Evolutionary conservation across 2,113 vertebrate genomes (phyloP).

Genomic region (Neotoma lepida): DNA sequence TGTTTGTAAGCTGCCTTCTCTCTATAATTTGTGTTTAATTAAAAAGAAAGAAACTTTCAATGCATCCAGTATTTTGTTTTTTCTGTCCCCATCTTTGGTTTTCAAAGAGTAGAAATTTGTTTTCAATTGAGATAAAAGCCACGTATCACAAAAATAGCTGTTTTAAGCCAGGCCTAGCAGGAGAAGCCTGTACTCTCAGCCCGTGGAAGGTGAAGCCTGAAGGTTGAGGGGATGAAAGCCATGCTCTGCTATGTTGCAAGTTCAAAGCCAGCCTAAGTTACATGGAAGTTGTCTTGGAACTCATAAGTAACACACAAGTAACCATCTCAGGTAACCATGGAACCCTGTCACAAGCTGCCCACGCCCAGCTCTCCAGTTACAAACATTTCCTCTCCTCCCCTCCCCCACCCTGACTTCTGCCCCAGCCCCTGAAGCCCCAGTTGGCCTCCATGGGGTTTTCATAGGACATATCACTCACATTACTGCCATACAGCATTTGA

Average conservation of each 20-base stretch:
- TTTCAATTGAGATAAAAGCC: neutral
- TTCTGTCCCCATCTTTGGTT: neutral
- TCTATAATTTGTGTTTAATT: conserved; percentile 30
- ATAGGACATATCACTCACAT: no score
- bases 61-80: neutral
- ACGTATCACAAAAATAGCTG: neutral
- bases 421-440: neutral
- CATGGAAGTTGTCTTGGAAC: neutral
- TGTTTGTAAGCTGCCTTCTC: neutral
- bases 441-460: neutral
- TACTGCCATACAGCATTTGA: neutral
- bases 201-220: neutral
- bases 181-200: neutral
- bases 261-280: neutral
- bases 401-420: neutral
- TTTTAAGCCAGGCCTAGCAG: neutral
- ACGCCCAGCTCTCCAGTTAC: neutral
- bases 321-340: neutral
- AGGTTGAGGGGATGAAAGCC: neutral
- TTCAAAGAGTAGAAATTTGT: neutral
- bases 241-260: neutral
- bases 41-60: neutral
- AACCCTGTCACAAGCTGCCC: no score
- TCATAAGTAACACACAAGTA: neutral
- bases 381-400: neutral